Evolutionary conservation across 2,113 vertebrate genomes (phyloP), one percentile per base, ranked within the genome.

Genomic region (Glaucomys volans): DNA sequence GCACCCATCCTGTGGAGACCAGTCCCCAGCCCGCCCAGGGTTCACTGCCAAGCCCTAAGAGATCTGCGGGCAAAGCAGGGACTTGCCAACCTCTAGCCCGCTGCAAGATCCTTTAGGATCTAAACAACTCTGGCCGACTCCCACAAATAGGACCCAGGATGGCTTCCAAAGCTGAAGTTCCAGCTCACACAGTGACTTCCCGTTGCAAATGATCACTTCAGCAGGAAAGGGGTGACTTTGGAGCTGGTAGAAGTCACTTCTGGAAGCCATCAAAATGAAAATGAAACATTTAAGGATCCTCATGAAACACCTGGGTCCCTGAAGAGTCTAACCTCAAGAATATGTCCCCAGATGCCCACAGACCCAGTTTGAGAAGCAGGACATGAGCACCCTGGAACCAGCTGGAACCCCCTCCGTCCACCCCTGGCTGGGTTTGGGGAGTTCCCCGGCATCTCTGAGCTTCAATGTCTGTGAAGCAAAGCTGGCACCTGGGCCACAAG

Each of bases 251-350:
- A 40, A 59, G 14, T 37, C 37, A 35, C 85, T 64, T 64, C 30
- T 0, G 10, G 84, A 81, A 3, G 26, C 4, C 47, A 13, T 3
- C 8, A 0, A 64, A 47, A 32, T 4, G 5, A 32, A 69, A 52
- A 67, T 7, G 12, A 37, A 20, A 54, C 18, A 8, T 52, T 52
- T 37, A 66, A 67, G 37, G 42, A 50, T 59, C 28, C 0, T 79
- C 28, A 12, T 0, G 8, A 75, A 54, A 50, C 37, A 6, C 64
- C 76, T 24, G 12, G 30, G 35, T 69, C 62, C 62, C 79, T 42
- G 8, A 62, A 12, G 37, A 47, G 20, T 44, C 87, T 71, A 66
- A 75, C 26, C 30, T 44, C 50, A 75, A 79, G 64, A 18, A 26
- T 7, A 3, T 26, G 32, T 64, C 44, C 52, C 82, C 64, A 37